Base-by-base conservation (phyloP, 2,888 invertebrate genomes). In the Agrochola lychnidis region DNA sequence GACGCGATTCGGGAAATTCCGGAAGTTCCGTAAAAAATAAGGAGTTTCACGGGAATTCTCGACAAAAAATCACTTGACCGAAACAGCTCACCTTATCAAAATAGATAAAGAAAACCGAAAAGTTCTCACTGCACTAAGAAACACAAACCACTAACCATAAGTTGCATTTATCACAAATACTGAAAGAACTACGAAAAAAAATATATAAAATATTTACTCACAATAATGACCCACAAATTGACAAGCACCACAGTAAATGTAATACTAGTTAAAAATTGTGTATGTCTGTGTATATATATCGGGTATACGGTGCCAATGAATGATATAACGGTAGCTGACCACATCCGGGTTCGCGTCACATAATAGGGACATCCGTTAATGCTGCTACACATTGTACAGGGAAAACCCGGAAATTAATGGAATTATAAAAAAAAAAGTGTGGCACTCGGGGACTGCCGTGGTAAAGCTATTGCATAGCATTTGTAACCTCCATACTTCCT, bases 291-390 rank as follows among this genome's bases (percentile, higher is more conserved):
- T 89, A 81, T 91, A 88, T 92, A 89, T 90, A 88, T 91, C 87
- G 88, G 87, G 89, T 89, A 88, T 89, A 87, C 88, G 88, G 86
- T 85, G 87, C 81, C 85, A 86, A 88, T 89, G 90, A 87, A 87
- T 81, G 78, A 81, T 78, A 84, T 92, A 93, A 93, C 94, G 93
- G 94, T 91, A 84, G 83, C 79, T 82, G 76, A 91, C 90, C 91
- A 88, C 91, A 94, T 94, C 94, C 94, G 94, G 94, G 94, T 93
- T 92, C 91, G 89, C 79, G 89, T 82, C 89, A 88, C 81, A 87
- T 82, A 92, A 89, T 88, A 86, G 89, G 92, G 89, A 91, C 89
- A 87, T 86, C 79, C 86, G 91, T 83, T 89, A 89, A 75, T 62
- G 36, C 25, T 63, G 76, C 77, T 73, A 72, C 83, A 63, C 14